Percentiles rank a stretch among this genome's conserved stretches.
phyloP scores from a whole-genome alignment of 92 coral and sea anemone genomes.

The Porites rus region DNA sequence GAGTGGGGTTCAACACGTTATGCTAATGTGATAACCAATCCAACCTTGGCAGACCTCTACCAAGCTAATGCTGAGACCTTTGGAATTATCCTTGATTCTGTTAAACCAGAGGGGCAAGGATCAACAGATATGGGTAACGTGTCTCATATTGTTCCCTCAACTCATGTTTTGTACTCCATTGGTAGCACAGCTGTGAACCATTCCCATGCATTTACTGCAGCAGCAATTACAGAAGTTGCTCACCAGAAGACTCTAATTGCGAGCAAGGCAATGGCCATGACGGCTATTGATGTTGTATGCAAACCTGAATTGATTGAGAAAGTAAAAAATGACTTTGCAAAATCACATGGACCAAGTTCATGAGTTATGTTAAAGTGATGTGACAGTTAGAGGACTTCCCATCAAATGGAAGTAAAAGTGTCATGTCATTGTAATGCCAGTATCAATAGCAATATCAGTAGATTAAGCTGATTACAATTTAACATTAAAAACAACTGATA shows the following conservation, averaged over 20 bases:
- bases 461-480: too few species aligned
- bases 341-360: not conserved
- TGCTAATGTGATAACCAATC: constrained; percentile 54
- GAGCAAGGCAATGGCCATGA: constrained; percentile 86
- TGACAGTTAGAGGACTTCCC: too few species aligned
- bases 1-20: constrained; percentile 58
- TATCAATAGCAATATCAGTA: too few species aligned
- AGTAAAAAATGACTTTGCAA: constrained; percentile 59
- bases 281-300: constrained; percentile 78
- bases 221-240: constrained; percentile 70
- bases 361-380: not conserved
- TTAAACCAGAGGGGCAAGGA: constrained; percentile 32
- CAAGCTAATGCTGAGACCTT: constrained; percentile 64
- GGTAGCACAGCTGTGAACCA: constrained; percentile 71
- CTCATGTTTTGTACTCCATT: constrained; percentile 71
- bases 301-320: constrained; percentile 55
- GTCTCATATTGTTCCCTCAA: constrained; percentile 68
- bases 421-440: too few species aligned
- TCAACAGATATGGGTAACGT: constrained; percentile 93
- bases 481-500: too few species aligned
- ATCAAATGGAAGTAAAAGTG: too few species aligned
- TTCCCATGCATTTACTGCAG: constrained; percentile 68
- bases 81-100: constrained; percentile 55
- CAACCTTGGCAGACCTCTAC: constrained; percentile 73
- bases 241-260: constrained; percentile 76